Conservation (phyloP, 2,113 vertebrate genomes). For the Strigops habroptila region DNA sequence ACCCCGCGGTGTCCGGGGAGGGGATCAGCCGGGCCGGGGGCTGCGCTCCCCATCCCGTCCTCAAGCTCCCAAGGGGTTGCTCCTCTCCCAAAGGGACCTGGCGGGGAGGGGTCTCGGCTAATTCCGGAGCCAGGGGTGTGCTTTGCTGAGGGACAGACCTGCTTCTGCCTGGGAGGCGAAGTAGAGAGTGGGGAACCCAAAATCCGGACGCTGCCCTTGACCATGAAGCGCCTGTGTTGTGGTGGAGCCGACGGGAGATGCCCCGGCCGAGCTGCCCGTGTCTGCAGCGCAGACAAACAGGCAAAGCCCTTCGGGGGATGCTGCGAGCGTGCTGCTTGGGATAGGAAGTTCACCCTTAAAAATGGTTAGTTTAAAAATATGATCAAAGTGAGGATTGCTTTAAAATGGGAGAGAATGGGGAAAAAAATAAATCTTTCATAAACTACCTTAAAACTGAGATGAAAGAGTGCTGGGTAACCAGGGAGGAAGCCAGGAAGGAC, state of each 20-base stretch:
- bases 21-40: too few relatives aligned
- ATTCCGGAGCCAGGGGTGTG: background rate
- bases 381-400: background rate
- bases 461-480: fast-evolving
- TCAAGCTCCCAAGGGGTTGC: fast-evolving
- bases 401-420: background rate
- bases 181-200: background rate
- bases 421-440: background rate
- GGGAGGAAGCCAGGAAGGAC: background rate
- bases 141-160: background rate
- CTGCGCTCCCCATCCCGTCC: background rate
- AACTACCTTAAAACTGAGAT: background rate
- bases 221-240: background rate
- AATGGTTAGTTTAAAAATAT: background rate
- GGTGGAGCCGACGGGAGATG: background rate
- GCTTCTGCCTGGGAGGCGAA: background rate
- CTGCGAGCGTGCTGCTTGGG: fast-evolving
- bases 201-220: background rate
- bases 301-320: background rate
- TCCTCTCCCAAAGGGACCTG: background rate
- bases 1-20: background rate
- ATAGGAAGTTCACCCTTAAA: background rate
- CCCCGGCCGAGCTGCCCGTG: background rate
- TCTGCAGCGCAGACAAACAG: background rate
- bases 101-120: background rate